These are phyloP conservation scores for Zosterops borbonicus DNA, from an alignment of 2,113 vertebrate species.

Conservation along the genomic window DNA sequence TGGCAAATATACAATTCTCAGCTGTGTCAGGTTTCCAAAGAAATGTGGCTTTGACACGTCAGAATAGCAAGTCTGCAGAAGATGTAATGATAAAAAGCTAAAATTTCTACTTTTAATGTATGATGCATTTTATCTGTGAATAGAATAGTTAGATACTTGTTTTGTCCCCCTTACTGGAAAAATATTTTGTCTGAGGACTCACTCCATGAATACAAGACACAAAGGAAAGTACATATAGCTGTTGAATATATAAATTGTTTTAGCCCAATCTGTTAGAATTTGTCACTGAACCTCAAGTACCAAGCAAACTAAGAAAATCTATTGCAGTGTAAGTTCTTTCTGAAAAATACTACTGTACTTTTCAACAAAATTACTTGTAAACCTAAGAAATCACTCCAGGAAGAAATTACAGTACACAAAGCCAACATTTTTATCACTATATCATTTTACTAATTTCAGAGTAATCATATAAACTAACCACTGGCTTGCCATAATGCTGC, in stretches of 20 bases:
- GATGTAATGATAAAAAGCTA: not conserved
- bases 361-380: not conserved
- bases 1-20: not conserved
- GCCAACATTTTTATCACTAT: conserved; percentile 11
- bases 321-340: not conserved
- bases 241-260: not conserved
- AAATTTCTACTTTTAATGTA: not conserved
- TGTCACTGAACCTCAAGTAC: not conserved
- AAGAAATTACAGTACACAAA: not conserved
- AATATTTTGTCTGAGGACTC: not conserved
- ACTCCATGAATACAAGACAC: not conserved
- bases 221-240: not conserved
- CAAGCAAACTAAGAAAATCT: not conserved
- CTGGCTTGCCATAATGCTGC: not conserved
- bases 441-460: conserved; percentile 51
- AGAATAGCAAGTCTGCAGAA: not conserved
- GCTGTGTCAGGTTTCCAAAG: not conserved
- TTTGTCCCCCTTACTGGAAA: not conserved
- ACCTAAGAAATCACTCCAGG: not conserved
- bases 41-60: not conserved
- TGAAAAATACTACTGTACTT: not conserved
- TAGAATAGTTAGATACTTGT: not conserved
- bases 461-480: conserved; percentile 22
- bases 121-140: not conserved
- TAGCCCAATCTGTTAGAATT: not conserved